A percentile compares a stretch with the other conserved stretches of the same genome.
Evolutionary conservation across 2,888 invertebrate species (phyloP).

Genomic region (Heliconius aoede): DNA sequence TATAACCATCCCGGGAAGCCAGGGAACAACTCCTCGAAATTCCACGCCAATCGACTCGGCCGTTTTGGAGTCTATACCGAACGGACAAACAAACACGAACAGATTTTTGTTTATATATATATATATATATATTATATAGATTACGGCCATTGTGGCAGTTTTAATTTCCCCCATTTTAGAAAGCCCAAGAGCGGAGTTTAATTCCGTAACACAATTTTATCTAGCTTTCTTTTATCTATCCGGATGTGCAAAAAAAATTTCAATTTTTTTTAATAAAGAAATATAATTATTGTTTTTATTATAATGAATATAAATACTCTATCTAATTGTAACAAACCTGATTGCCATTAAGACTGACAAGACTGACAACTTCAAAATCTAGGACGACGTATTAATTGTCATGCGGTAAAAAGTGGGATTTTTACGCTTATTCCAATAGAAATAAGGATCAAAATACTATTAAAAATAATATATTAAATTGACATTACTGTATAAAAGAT

Average conservation of each 20-base stretch:
- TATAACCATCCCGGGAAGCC: too few species aligned
- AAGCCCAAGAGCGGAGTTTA: too few species aligned
- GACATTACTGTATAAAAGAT: not conserved
- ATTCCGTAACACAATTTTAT: too few species aligned
- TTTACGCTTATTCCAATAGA: slow-evolving; percentile 5
- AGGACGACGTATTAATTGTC: slow-evolving; percentile 10
- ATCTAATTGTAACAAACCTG: slow-evolving; percentile 16
- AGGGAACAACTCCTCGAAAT: too few species aligned
- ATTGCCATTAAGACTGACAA: slow-evolving; percentile 23
- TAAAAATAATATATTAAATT: not conserved
- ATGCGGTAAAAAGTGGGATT: slow-evolving; percentile 9
- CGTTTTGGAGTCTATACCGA: too few species aligned
- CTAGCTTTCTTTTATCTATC: not conserved
- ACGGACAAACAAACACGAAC: too few species aligned
- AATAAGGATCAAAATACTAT: slow-evolving; percentile 11
- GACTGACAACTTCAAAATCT: slow-evolving; percentile 17
- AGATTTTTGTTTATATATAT: too few species aligned
- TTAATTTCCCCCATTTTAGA: too few species aligned
- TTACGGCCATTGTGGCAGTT: too few species aligned
- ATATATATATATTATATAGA: too few species aligned
- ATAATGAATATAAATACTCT: not conserved
- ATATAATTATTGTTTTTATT: slow-evolving; percentile 2
- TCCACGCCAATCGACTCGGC: too few species aligned
- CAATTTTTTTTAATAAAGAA: too few species aligned
- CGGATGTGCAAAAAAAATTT: not conserved